These are phyloP conservation scores for Naja naja DNA, from an alignment of 2,113 vertebrate species.

Conservation along the genomic window DNA sequence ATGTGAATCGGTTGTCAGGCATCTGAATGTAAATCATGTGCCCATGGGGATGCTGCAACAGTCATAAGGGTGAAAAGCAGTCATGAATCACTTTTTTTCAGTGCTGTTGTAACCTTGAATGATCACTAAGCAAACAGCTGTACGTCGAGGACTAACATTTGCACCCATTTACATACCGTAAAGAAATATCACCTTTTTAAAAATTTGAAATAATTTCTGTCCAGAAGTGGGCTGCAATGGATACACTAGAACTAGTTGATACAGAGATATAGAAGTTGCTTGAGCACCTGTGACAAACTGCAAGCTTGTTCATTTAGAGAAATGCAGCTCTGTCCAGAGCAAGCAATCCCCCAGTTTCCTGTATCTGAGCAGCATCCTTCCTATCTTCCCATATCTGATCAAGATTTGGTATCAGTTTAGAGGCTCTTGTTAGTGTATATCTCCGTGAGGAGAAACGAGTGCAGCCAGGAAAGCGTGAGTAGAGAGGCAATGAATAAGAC, in stretches of 20 bases:
- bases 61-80: neutral
- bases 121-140: neutral
- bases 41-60: too few species aligned
- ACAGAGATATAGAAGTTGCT: neutral
- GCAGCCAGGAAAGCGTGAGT: too few species aligned
- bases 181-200: neutral
- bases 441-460: too few species aligned
- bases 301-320: neutral
- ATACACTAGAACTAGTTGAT: neutral
- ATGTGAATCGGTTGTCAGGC: neutral
- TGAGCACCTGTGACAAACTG: neutral
- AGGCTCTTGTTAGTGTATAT: too few species aligned
- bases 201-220: neutral
- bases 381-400: neutral
- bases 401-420: neutral
- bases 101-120: neutral
- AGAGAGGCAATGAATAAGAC: too few species aligned
- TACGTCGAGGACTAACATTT: neutral
- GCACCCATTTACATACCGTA: neutral
- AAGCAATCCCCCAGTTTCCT: neutral
- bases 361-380: neutral
- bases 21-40: neutral
- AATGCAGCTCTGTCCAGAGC: neutral
- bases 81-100: neutral
- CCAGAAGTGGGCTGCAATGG: neutral